Evolutionary conservation across 2,797 vertebrate genomes (phyloP), one percentile per base, ranked within the genome.

Genomic region (Pyrocephalus nanus): DNA sequence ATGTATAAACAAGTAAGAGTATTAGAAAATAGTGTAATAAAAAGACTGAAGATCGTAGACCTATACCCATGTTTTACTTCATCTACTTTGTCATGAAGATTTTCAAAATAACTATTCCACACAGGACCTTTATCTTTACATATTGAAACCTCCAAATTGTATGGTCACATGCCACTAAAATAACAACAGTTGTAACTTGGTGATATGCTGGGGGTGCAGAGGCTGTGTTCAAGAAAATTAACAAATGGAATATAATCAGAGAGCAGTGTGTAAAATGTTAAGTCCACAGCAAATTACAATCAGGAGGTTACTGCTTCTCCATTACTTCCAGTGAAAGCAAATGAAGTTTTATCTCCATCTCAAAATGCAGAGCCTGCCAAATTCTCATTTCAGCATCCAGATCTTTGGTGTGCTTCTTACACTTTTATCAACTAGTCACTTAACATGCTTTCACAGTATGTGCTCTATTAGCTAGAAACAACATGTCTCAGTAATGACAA

Each of bases 31-130:
- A 58, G 11, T 1, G 0, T 7, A 67, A n/a, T 38, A 36, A 48
- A 29, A 53, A 42, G 3, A 67, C 11, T 48, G 7, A 23, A 47
- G n/a, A 51, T 38, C 4, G 6, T 69, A 43, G 10, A 54, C 14
- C 23, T 66, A 5, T 2, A 36, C 11, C 43, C 20, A 54, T n/a
- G 17, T 9, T 75, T 80, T 54, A 86, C 19, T 72, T 83, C 3
- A 29, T 1, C 1, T 40, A 77, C 12, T 43, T 43, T 3, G 2
- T 30, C 36, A 51, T 16, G 0, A 72, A 15, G 45, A 51, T 48
- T 90, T 88, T 53, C 34, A 19, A 50, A 88, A 5, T 30, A 71
- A 47, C 18, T 21, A 12, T 61, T 66, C 40, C 45, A 73, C 7
- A 36, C 4, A 61, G 7, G 20, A 65, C 22, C 20, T 50, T 74